These are phyloP conservation scores for Indicator maculatus DNA, from an alignment of 2,113 vertebrate species.

Conservation along the genomic window DNA sequence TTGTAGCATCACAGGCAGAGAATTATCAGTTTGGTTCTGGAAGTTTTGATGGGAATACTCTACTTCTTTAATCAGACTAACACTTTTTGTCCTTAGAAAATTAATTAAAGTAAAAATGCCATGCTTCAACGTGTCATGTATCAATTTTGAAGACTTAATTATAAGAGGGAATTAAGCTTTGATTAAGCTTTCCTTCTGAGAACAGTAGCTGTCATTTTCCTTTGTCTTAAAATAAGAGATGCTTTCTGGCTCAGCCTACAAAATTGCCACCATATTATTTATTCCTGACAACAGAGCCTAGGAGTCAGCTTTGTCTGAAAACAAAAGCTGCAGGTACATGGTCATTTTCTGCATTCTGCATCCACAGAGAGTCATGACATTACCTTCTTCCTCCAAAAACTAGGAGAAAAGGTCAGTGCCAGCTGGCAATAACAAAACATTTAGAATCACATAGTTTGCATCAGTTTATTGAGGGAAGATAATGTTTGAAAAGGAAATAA, in stretches of 20 bases:
- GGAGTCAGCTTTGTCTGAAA: not conserved
- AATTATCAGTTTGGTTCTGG: not conserved
- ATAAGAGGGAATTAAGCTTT: constrained; percentile 56
- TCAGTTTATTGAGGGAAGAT: not conserved
- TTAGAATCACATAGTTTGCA: not conserved
- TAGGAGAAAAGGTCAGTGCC: not conserved
- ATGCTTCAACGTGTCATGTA: constrained; percentile 48
- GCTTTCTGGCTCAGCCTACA: not conserved
- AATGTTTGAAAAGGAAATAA: not conserved
- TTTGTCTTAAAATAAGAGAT: constrained; percentile 43
- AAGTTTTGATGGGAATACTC: not conserved
- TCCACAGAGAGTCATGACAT: not conserved
- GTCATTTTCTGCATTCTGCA: not conserved
- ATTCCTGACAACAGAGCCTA: not conserved
- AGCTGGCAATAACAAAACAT: not conserved
- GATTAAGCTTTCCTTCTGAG: constrained; percentile 62
- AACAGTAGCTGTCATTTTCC: constrained; percentile 3
- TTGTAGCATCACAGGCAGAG: not conserved
- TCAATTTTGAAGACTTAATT: constrained; percentile 68
- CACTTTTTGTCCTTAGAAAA: constrained; percentile 27
- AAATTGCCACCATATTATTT: constrained; percentile 14
- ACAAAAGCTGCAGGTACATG: not conserved
- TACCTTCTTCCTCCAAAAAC: not conserved
- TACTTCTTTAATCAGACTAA: constrained; percentile 5
- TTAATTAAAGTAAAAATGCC: constrained; percentile 60